Evolutionary conservation across 2,113 vertebrate species (phyloP), one percentile per base, ranked within the genome.

Genomic region (Canis aureus): DNA sequence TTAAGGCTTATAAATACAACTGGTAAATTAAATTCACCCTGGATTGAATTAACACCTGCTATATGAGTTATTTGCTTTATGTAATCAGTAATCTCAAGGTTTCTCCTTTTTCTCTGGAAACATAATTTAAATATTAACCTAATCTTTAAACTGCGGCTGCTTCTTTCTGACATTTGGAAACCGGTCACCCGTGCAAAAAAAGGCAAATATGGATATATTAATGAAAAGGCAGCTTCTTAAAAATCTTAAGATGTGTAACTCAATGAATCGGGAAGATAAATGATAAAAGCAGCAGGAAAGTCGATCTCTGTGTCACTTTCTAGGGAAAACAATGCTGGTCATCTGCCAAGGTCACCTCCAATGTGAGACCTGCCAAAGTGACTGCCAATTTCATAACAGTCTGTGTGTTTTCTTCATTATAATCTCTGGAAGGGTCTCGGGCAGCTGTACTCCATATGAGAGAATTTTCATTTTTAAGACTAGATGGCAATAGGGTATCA

Each of bases 21-120:
- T 97, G 97, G 92, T 96, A 98, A 98, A 98, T 97, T 98, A 96
- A 94, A 96, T 96, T 97, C 89, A 66, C 16, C 96, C 97, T 96
- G 97, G 73, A 97, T 81, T 98, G 97, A 96, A 98, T 98, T 98
- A 98, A 98, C 96, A 98, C 95, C 97, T 95, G 97, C 97, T 97
- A 95, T 96, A 96, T 81, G 96, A 93, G 96, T 89, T 98, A 92
- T 97, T 98, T 98, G 97, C 96, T 98, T 98, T 97, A 69, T 74
- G 89, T 80, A 80, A 96, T 97, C 97, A 98, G 94, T 94, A 97
- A 95, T 96, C 93, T 98, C 97, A 97, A 3, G 96, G 96, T 94
- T 97, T 98, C 92, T 94, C 79, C 49, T 89, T 67, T 97, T 97
- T 93, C 97, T 97, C 95, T 98, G 97, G 97, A 98, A 98, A 98